A percentile compares a stretch with the other conserved stretches of the same genome.
Evolutionary conservation across 1,140 invertebrate species (phyloP).

Genomic region (Caenorhabditis remanei): DNA sequence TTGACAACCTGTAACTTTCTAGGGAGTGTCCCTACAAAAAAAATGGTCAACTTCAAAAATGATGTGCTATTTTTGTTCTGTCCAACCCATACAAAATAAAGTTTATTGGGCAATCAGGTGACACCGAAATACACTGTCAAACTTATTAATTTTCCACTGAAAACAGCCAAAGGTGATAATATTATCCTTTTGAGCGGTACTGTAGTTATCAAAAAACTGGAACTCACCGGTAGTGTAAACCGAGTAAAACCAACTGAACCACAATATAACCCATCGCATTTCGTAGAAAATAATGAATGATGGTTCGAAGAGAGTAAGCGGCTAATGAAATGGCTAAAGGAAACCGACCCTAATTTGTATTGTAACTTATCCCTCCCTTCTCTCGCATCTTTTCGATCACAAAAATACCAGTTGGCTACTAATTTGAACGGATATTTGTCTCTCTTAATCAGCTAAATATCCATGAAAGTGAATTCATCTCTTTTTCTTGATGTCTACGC

Average conservation of each 20-base stretch:
- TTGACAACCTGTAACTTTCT: too few species aligned
- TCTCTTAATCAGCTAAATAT: neutral
- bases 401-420: constrained; percentile 23
- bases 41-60: too few species aligned
- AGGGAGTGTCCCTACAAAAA: too few species aligned
- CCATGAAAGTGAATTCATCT: constrained; percentile 12
- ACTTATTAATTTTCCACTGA: too few species aligned
- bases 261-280: neutral
- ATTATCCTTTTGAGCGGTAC: too few species aligned
- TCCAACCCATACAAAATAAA: too few species aligned
- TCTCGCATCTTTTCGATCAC: neutral
- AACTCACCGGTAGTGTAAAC: too few species aligned
- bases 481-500: neutral
- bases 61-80: too few species aligned
- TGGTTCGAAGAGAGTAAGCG: neutral
- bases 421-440: constrained; percentile 10
- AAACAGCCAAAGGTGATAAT: too few species aligned
- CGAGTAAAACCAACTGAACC: too few species aligned
- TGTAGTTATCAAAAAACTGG: neutral
- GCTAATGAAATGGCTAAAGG: neutral
- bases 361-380: neutral
- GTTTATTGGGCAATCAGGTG: too few species aligned
- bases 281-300: neutral
- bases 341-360: constrained; percentile 27
- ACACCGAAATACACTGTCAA: too few species aligned